phyloP scores from a whole-genome alignment of 1,140 invertebrate genomes.

The Halyomorpha halys region DNA sequence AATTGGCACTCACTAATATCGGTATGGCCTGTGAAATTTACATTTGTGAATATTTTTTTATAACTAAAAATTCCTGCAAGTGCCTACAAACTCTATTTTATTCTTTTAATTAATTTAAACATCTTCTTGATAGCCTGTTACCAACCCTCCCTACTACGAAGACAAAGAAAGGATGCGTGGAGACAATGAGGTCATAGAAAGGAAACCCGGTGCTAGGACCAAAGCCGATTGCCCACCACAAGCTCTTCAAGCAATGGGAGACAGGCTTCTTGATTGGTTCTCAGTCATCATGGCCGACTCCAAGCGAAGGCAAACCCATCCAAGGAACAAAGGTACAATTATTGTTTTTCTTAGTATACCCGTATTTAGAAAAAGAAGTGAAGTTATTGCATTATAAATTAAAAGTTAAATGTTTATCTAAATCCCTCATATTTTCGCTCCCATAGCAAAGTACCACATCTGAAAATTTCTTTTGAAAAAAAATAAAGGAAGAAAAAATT shows the following conservation, averaged over 20 bases:
- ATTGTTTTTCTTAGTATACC: not conserved
- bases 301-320: constrained; percentile 43
- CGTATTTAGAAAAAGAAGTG: not conserved
- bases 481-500: too few relatives aligned
- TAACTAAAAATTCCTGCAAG: too few relatives aligned
- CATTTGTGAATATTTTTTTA: too few relatives aligned
- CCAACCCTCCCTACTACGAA: constrained; percentile 42
- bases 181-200: constrained; percentile 56
- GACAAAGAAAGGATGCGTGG: constrained; percentile 55
- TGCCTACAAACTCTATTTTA: too few relatives aligned
- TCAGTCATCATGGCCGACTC: constrained; percentile 78
- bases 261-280: constrained; percentile 87
- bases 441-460: too few relatives aligned
- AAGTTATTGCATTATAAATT: too few relatives aligned
- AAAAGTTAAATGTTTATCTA: too few relatives aligned
- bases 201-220: constrained; percentile 37
- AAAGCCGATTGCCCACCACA: constrained; percentile 45
- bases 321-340: constrained; percentile 45
- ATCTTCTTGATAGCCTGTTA: constrained; percentile 26
- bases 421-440: too few relatives aligned
- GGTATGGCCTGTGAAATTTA: too few relatives aligned
- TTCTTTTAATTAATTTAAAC: too few relatives aligned
- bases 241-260: constrained; percentile 74
- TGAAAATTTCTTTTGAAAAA: too few relatives aligned
- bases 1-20: too few relatives aligned